Percentiles rank a stretch among this genome's conserved stretches.
Evolutionary conservation across 30 jellyfish, hydroid and myxozoan genomes (phyloP).

Genomic region (Mastigias papua): DNA sequence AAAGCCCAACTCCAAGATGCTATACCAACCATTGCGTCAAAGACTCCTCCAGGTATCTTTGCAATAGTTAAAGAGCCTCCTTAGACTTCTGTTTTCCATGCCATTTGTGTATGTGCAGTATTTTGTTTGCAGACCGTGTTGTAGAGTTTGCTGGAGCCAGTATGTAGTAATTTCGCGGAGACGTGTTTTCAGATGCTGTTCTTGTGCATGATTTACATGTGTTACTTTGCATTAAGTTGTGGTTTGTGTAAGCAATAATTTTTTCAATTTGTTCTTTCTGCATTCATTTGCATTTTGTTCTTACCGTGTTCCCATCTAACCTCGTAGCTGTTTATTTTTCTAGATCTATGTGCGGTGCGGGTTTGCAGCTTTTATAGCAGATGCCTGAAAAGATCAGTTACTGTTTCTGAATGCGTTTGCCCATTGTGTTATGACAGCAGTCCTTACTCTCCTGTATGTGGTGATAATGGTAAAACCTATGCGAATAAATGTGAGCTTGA

Average conservation of each 20-base stretch:
- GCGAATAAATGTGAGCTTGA: slow-evolving; percentile 74
- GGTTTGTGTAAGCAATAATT: too few species aligned
- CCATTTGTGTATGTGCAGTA: too few species aligned
- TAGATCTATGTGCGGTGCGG: slow-evolving; percentile 74
- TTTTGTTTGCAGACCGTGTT: too few species aligned
- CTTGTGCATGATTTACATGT: too few species aligned
- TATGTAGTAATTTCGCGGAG: too few species aligned
- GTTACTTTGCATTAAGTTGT: too few species aligned
- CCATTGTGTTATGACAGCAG: slow-evolving; percentile 49
- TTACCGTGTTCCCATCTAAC: background rate
- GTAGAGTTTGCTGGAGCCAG: too few species aligned
- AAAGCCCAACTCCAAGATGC: background rate
- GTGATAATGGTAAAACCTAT: slow-evolving; percentile 81
- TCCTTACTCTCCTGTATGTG: slow-evolving; percentile 77
- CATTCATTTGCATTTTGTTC: background rate
- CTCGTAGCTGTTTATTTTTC: background rate
- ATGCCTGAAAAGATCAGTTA: slow-evolving; percentile 58
- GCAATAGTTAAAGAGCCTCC: too few species aligned
- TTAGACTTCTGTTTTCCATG: too few species aligned
- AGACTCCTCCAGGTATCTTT: background rate
- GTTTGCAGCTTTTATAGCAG: slow-evolving; percentile 54
- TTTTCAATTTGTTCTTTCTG: background rate
- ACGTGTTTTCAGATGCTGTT: too few species aligned
- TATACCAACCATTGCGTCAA: background rate
- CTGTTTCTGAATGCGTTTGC: slow-evolving; percentile 73